phyloP scores from a whole-genome alignment of 2,113 vertebrate genomes.

The Cyprinodon variegatus region DNA sequence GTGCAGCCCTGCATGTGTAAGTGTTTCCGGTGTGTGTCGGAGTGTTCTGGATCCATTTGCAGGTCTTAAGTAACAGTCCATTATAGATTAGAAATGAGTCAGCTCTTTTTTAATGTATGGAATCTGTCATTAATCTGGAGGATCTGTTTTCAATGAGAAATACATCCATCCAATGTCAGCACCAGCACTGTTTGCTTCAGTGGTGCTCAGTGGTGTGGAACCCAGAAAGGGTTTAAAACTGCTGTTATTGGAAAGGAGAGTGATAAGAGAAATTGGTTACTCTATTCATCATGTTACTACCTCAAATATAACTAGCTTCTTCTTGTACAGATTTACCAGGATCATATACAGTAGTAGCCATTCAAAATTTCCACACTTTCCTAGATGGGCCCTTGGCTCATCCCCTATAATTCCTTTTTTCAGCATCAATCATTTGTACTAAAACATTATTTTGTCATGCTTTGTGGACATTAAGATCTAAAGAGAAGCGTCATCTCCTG shows the following conservation, averaged over 20 bases:
- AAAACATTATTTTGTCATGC: too few species aligned
- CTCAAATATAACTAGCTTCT: neutral
- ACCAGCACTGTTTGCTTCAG: constrained; percentile 58
- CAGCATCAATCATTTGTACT: too few species aligned
- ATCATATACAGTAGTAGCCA: neutral
- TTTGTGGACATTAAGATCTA: too few species aligned
- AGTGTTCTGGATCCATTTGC: constrained; percentile 57
- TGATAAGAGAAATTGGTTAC: constrained; percentile 25
- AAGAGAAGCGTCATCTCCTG: too few species aligned
- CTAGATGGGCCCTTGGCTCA: too few species aligned
- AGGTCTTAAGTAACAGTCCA: constrained; percentile 49
- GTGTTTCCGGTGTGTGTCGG: constrained; percentile 19
- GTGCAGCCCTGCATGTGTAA: constrained; percentile 27
- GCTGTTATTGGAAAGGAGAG: constrained; percentile 49
- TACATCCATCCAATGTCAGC: constrained; percentile 65
- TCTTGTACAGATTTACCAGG: constrained; percentile 7
- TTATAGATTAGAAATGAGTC: constrained; percentile 64
- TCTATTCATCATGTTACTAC: constrained; percentile 54
- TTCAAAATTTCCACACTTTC: neutral
- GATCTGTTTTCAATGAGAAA: constrained; percentile 74
- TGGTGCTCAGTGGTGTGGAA: constrained; percentile 52
- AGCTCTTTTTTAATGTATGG: constrained; percentile 62
- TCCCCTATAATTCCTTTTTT: too few species aligned
- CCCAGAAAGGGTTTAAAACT: constrained; percentile 55
- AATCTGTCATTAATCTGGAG: constrained; percentile 71